Conservation (phyloP, 2,113 vertebrate genomes). For the Arvicanthis niloticus region DNA sequence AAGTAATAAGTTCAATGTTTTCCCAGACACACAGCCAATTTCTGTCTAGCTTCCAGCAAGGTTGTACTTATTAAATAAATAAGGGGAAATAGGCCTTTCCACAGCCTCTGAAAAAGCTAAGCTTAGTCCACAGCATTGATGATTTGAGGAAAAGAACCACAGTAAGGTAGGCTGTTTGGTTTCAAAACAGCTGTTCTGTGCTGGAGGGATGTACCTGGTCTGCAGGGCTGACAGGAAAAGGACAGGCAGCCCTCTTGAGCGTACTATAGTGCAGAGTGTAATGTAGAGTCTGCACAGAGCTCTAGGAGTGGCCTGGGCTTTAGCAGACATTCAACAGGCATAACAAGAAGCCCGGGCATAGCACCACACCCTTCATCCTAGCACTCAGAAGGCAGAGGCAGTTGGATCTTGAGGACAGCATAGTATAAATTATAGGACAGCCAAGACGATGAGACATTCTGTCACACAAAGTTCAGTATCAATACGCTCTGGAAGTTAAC, state of each 20-base stretch:
- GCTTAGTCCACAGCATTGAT: background rate
- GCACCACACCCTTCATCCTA: background rate
- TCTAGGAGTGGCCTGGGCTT: background rate
- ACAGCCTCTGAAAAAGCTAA: background rate
- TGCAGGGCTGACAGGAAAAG: background rate
- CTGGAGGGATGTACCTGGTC: background rate
- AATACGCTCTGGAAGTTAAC: slow-evolving; percentile 11
- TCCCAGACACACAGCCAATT: background rate
- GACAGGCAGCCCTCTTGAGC: background rate
- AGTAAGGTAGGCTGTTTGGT: background rate
- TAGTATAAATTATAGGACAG: background rate
- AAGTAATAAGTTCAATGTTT: background rate
- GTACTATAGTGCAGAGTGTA: background rate
- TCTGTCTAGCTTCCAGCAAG: background rate
- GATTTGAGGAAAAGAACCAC: background rate
- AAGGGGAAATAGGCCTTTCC: background rate
- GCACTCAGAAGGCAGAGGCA: background rate
- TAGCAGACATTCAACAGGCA: background rate
- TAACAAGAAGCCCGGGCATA: background rate
- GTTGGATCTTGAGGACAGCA: background rate
- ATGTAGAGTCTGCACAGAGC: background rate
- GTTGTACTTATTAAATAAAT: slow-evolving; percentile 24
- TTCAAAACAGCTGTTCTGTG: background rate
- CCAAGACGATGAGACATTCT: background rate
- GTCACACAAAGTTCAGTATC: background rate